phyloP scores from a whole-genome alignment of 2,888 invertebrate species.

The Drosophila anomelani region DNA sequence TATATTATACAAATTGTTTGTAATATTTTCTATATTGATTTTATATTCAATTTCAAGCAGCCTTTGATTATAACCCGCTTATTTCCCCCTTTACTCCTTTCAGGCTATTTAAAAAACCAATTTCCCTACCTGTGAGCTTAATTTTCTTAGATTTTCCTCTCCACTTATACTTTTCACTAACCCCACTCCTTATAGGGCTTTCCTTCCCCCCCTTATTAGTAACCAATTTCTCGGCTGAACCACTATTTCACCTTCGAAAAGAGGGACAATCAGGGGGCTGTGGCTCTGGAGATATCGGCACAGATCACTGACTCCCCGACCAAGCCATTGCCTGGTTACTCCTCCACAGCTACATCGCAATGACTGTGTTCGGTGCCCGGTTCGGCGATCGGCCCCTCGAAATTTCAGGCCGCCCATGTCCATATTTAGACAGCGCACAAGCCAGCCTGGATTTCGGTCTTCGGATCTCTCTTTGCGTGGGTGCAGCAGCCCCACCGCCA shows the following conservation, averaged over 20 bases:
- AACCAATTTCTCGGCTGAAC: constrained; percentile 17
- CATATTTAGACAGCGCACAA: constrained; percentile 53
- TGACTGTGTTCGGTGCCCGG: constrained; percentile 21
- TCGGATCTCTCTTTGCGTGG: constrained; percentile 54
- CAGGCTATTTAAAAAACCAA: neutral
- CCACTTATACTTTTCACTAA: constrained; percentile 7
- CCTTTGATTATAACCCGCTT: neutral
- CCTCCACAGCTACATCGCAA: constrained; percentile 40
- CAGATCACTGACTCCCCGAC: constrained; percentile 23
- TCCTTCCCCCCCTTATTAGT: constrained; percentile 15
- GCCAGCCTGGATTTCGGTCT: constrained; percentile 33
- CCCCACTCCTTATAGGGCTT: neutral
- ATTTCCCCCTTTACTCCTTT: neutral
- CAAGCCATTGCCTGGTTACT: constrained; percentile 27
- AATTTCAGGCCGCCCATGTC: constrained; percentile 57
- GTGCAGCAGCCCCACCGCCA: constrained; percentile 38
- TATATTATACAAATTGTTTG: neutral
- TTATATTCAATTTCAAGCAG: neutral
- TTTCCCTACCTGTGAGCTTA: neutral
- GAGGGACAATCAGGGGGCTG: constrained; percentile 25
- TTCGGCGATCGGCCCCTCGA: constrained; percentile 37
- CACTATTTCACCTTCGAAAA: constrained; percentile 18
- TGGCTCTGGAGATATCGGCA: constrained; percentile 32
- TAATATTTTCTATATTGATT: neutral
- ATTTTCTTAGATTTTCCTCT: neutral